Percentiles rank a stretch among this genome's conserved stretches.
Evolutionary conservation across 2,113 vertebrate species (phyloP).

Genomic region (Naja naja): DNA sequence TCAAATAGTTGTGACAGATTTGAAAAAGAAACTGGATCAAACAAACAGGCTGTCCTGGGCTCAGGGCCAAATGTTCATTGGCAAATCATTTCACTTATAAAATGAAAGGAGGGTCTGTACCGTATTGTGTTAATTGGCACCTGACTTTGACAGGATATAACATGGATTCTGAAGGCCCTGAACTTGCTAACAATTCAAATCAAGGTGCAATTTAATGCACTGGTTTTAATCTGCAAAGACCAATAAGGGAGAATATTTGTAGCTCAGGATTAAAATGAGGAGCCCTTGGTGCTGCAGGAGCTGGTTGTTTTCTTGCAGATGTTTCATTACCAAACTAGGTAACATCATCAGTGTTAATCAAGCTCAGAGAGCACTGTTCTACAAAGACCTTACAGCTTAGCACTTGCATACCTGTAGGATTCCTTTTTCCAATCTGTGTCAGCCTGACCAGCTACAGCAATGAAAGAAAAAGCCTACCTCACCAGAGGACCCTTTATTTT

Average conservation of each 20-base stretch:
- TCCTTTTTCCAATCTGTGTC: too few relatives aligned
- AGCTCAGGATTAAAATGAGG: too few relatives aligned
- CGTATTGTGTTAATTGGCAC: not conserved
- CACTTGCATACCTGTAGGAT: too few relatives aligned
- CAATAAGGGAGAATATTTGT: too few relatives aligned
- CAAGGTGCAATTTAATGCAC: not conserved
- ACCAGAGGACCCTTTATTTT: too few relatives aligned
- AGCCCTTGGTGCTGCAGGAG: too few relatives aligned
- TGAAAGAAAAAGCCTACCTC: not conserved
- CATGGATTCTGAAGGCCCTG: not conserved
- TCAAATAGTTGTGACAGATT: not conserved
- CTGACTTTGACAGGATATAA: not conserved
- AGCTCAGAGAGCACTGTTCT: too few relatives aligned
- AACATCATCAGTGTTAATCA: too few relatives aligned
- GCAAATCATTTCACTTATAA: not conserved
- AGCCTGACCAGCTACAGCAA: not conserved
- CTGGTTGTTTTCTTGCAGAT: too few relatives aligned
- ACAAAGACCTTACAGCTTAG: too few relatives aligned
- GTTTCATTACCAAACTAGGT: too few relatives aligned
- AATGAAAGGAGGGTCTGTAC: not conserved
- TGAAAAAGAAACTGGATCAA: not conserved
- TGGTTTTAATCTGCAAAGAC: not conserved
- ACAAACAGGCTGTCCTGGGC: not conserved
- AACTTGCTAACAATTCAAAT: not conserved
- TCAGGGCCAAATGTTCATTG: not conserved